A percentile compares a stretch with the other conserved stretches of the same genome.
Conservation (phyloP, 2,113 vertebrate species). For the Cryptoleucopteryx plumbea region DNA sequence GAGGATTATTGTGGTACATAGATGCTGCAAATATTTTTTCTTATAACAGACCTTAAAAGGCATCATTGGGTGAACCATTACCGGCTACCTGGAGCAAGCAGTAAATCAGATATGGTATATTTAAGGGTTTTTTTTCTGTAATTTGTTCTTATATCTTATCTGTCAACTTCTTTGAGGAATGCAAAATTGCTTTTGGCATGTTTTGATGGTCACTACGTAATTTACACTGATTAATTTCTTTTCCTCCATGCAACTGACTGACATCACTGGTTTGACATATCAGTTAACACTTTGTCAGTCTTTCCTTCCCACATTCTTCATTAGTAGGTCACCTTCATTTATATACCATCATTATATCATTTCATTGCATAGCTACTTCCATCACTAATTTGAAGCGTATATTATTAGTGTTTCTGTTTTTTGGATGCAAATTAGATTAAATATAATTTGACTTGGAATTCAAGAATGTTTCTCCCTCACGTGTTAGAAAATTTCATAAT, state of each 20-base stretch:
- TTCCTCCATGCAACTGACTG: background rate
- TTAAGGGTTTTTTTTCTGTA: background rate
- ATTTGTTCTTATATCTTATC: background rate
- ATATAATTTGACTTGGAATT: background rate
- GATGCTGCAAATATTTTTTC: background rate
- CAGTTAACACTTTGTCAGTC: slow-evolving; percentile 44
- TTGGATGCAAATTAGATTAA: slow-evolving; percentile 12
- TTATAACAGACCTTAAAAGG: background rate
- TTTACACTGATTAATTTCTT: slow-evolving; percentile 30
- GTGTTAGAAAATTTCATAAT: background rate
- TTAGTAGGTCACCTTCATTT: slow-evolving; percentile 36
- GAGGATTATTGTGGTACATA: background rate
- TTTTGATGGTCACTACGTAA: background rate
- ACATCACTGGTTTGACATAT: slow-evolving; percentile 20
- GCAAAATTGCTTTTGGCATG: background rate
- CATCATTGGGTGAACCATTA: background rate
- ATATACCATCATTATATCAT: slow-evolving; percentile 12
- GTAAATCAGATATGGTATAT: background rate
- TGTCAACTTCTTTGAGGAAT: background rate
- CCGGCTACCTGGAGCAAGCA: background rate
- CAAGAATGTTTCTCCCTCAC: background rate
- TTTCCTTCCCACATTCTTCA: slow-evolving; percentile 20
- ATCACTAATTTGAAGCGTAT: background rate
- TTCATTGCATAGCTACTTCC: slow-evolving; percentile 28
- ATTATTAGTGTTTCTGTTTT: slow-evolving; percentile 19